Evolutionary conservation across 2,113 vertebrate species (phyloP).

Genomic region (Muntiacus muntjak): DNA sequence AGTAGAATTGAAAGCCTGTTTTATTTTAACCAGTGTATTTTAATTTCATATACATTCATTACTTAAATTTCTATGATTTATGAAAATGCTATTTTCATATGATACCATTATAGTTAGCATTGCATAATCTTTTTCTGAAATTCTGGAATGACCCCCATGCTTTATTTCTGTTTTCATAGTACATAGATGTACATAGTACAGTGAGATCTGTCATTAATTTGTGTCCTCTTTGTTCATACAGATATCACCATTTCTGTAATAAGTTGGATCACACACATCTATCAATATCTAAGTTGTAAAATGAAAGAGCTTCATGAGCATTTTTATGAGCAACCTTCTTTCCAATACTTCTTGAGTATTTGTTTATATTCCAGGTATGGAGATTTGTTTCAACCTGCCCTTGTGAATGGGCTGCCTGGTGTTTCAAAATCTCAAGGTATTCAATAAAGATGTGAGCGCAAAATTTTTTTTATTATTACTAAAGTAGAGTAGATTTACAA

Average conservation of each 20-base stretch:
- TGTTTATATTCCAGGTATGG: background rate
- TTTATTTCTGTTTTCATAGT: background rate
- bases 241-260: background rate
- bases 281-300: background rate
- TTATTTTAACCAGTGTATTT: background rate
- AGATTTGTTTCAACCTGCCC: background rate
- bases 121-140: background rate
- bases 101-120: background rate
- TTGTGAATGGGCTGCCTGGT: background rate
- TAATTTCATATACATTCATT: background rate
- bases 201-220: background rate
- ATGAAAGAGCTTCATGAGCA: background rate
- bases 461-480: background rate
- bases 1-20: background rate
- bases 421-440: background rate
- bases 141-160: background rate
- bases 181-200: background rate
- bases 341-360: background rate
- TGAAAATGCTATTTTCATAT: background rate
- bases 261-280: background rate
- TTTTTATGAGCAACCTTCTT: background rate
- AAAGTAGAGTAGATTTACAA: background rate
- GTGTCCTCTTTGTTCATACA: background rate
- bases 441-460: background rate
- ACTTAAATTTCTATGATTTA: background rate